Conservation (phyloP, 1,140 invertebrate species). For the Zaprionus tsacasi region DNA sequence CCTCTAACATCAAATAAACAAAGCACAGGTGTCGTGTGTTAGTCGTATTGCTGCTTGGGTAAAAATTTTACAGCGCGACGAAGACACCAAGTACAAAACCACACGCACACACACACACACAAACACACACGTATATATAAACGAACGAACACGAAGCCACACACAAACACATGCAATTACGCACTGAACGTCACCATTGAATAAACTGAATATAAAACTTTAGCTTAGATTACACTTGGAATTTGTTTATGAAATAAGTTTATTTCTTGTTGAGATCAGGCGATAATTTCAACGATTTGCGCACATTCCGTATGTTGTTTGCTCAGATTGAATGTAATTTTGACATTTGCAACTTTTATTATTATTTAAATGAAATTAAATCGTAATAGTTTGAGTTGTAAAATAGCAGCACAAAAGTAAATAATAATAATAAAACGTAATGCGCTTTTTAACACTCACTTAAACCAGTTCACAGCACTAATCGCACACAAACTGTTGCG, state of each 20-base stretch:
- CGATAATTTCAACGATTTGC: background rate
- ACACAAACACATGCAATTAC: constrained; percentile 1
- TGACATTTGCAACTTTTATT: background rate
- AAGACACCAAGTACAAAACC: background rate
- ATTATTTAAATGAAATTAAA: background rate
- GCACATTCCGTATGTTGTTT: background rate
- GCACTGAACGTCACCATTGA: constrained; percentile 19
- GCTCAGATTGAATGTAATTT: background rate
- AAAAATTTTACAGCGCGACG: constrained; percentile 1
- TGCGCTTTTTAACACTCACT: constrained; percentile 15
- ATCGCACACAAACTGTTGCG: constrained; percentile 9
- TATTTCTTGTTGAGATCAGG: background rate
- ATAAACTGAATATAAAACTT: constrained; percentile 11
- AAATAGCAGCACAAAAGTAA: constrained; percentile 15
- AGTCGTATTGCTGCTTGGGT: constrained; percentile 4
- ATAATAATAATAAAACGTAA: constrained; percentile 24
- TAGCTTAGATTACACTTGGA: constrained; percentile 13
- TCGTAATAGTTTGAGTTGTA: background rate
- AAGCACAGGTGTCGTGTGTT: constrained; percentile 42
- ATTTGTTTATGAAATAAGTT: constrained; percentile 29
- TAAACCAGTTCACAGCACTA: constrained; percentile 3
- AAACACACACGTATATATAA: background rate
- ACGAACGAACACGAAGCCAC: background rate
- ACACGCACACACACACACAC: background rate
- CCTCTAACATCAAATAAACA: constrained; percentile 66